phyloP scores from a whole-genome alignment of 2,797 vertebrate genomes.

The Perodicticus potto region DNA sequence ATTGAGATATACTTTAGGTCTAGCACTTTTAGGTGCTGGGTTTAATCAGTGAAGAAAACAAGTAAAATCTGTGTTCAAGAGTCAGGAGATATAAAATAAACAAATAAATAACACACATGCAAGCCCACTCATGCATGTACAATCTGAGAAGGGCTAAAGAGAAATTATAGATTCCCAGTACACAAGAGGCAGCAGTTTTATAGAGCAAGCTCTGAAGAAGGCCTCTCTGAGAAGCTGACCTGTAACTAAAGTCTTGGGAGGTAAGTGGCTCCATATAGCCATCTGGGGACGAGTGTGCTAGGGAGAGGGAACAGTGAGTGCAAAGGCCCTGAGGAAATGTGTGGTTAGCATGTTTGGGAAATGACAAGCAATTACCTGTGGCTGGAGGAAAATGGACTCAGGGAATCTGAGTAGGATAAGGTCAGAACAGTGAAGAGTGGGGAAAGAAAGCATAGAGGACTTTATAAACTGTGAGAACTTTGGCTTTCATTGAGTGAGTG shows the following conservation, averaged over 20 bases:
- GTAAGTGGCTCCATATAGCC: rapidly evolving
- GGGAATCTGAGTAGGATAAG: neutral
- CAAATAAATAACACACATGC: neutral
- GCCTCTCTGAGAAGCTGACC: neutral
- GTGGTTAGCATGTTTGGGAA: neutral
- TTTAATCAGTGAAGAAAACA: neutral
- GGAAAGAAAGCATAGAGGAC: neutral
- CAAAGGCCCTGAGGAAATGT: neutral
- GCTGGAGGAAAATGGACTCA: neutral
- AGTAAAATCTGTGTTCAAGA: neutral
- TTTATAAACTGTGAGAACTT: neutral
- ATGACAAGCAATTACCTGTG: neutral
- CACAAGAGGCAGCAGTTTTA: neutral
- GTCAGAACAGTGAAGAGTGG: neutral
- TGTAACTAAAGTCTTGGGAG: neutral
- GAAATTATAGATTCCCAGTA: neutral
- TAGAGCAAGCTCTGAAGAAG: neutral
- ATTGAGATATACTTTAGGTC: neutral
- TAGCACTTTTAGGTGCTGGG: neutral
- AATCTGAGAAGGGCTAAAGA: neutral
- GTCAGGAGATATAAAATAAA: neutral
- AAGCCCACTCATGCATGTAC: neutral
- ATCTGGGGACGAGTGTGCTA: rapidly evolving
- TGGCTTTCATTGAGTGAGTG: neutral
- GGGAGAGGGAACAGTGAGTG: neutral